Percentiles rank a stretch among this genome's conserved stretches.
These are phyloP conservation scores for Semicossyphus pulcher DNA, from an alignment of 2,113 vertebrate genomes.

Conservation along the genomic window DNA sequence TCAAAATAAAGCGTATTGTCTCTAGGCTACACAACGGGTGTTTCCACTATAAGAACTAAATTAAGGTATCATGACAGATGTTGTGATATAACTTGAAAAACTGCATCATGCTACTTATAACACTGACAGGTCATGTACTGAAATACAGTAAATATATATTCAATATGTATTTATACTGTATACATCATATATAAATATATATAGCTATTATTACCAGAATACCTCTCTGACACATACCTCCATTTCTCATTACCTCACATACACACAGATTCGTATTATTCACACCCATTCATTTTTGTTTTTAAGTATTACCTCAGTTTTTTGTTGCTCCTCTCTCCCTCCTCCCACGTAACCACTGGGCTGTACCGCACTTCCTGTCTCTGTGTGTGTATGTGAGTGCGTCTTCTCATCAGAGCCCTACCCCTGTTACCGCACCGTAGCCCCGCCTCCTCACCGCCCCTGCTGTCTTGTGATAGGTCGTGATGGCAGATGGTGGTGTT, in stretches of 20 bases:
- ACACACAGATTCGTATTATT: constrained; percentile 5
- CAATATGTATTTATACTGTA: not conserved
- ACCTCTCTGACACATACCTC: constrained; percentile 65
- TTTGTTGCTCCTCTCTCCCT: constrained; percentile 8
- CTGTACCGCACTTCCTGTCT: constrained; percentile 38
- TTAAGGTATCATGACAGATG: not conserved
- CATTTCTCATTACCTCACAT: constrained; percentile 61
- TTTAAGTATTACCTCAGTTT: constrained; percentile 47
- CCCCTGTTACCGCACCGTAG: not conserved
- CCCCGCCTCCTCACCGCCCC: constrained; percentile 18
- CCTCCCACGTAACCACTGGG: constrained; percentile 5
- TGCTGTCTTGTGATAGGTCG: constrained; percentile 26
- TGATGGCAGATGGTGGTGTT: not conserved
- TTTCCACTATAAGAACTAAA: not conserved
- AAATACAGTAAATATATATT: not conserved
- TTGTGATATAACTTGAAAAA: not conserved
- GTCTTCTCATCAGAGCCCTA: not conserved
- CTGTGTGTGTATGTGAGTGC: not conserved
- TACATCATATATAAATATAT: too few relatives aligned
- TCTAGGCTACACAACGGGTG: constrained; percentile 2
- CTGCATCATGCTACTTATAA: not conserved
- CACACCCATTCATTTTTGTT: constrained; percentile 14
- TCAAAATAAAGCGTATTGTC: not conserved
- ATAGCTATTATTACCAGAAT: constrained; percentile 27
- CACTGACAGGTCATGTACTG: not conserved